Base-by-base conservation (phyloP, 2,888 invertebrate species). In the Neocrepidodera transversa region DNA sequence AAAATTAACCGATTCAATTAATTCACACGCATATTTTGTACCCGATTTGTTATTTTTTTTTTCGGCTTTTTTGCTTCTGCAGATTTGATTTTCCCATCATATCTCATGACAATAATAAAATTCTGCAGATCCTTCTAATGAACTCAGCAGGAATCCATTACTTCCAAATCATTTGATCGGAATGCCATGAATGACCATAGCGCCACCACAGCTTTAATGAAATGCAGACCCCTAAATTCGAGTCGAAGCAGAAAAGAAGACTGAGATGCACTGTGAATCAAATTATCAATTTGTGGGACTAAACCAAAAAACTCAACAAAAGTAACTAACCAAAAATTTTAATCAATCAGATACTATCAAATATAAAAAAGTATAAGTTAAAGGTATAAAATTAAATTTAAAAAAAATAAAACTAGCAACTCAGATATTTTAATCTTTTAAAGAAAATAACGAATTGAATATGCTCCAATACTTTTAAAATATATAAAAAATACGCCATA, bases 91-190 rank as follows among this genome's bases (percentile, higher is more conserved):
- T 40, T 42, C 42, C 42, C 42, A 42, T 42, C 42, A 42, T 42
- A 42, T 42, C 42, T 42, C 20, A 13, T 11, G 16, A 6, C 42
- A 4, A 18, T 20, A 7, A 40, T 16, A 23, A 42, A 42, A 42
- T 42, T 42, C 20, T 42, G 23, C 42, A 18, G 11, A 8, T 20
- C 42, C 11, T 53, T 53, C 32, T 32, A 36, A 32, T 16, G 36
- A 54, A 45, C 45, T 30, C 54, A 54, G 54, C 54, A 36, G 45
- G 54, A 54, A 45, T 45, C 45, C 45, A 45, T 54, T 54, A 54
- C 23, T 54, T 35, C 54, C 54, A 45, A 54, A 54, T 54, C 54
- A 47, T 54, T 54, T 45, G 54, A 54, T 54, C 54, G 54, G 54
- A 17, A 54, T 54, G 32, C 36, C 45, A 54, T 45, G 54, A 45